Evolutionary conservation across 2,888 invertebrate species (phyloP), one percentile per base, ranked within the genome.

Genomic region (Autographa gamma): DNA sequence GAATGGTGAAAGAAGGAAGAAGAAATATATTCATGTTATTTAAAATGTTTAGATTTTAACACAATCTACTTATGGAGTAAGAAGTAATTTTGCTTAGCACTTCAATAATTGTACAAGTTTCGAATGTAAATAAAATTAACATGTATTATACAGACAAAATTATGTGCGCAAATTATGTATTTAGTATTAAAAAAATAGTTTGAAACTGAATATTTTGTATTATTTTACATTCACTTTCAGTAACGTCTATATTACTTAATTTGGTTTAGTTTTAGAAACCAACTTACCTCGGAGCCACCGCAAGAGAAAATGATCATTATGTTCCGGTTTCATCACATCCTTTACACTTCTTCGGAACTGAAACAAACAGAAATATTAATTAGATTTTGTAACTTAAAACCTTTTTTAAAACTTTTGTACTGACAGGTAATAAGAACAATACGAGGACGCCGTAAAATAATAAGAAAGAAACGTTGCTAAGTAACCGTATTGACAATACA

Each of bases 241-340:
- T 43, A 14, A 5, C 43, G 38, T 38, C 38, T 38, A 38, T 48
- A 48, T n/a, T 48, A n/a, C 11, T 43, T 34, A 7, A 1, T n/a
- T 16, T 41, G 6, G 1, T 41, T 3, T 18, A 48, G 9, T 43
- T 7, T n/a, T 31, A n/a, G 54, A 16, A 70, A 25, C 58, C 25
- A 65, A 81, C 90, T 91, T 95, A 98, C 98, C 98, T 96, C 97
- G 94, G 0, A 98, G 96, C 98, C 98, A 98, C 78, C 98, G 96
- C 8, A 98, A 91, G 32, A 98, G 95, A 90, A 97, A 98, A 81
- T 97, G 97, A 84, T 98, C 98, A 88, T 98, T 97, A 84, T 98
- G 97, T 81, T 97, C 97, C 0, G 97, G 97, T 84, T 96, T 96
- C 77, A 97, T 88, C 6, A 96, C 89, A 89, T 98, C 98, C 73